Evolutionary conservation across 2,888 invertebrate genomes (phyloP), one percentile per base, ranked within the genome.

Genomic region (Drosophila mayaguana): DNA sequence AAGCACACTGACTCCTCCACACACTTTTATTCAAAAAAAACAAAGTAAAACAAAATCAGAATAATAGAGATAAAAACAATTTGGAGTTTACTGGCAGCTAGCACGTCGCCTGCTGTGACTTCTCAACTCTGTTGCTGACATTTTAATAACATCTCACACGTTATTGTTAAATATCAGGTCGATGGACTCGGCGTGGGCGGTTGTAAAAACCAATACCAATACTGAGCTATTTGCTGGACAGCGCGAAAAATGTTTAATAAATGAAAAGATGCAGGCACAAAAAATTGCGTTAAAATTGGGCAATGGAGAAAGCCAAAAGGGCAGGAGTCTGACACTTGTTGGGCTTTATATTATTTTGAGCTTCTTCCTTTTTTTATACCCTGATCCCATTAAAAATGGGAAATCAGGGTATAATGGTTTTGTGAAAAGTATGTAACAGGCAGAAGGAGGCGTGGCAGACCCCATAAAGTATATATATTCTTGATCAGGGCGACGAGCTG

Each of bases 81-180:
- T 56, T 50, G 25, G 36, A 56, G 61, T 45, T 51, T 53, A 56
- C 59, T 61, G 36, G 32, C 43, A 22, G 60, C 34, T 22, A 60
- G 14, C 50, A 8, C 36, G 14, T 5, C 46, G 42, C 75, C 57
- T 53, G 57, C 68, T 60, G 57, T 55, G 51, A 56, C 55, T 38
- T 45, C 63, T 42, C 36, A 43, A 51, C 48, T 60, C 69, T 74
- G 77, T 2, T 57, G 51, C 14, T 73, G 76, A 74, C 65, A 53
- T 63, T 68, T 73, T 56, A 60, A 65, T 68, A 73, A 76, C 50
- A 73, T 28, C 56, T 64, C 59, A 43, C 68, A 53, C 59, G 46
- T 51, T 45, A 59, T 57, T 73, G 66, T 68, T 73, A 73, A 78
- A 78, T 65, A 72, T 63, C 57, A 65, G 36, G 14, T 36, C 7